Percentiles rank a stretch among this genome's conserved stretches.
Conservation (phyloP, 2,888 invertebrate genomes). For the Lycaena phlaeas region DNA sequence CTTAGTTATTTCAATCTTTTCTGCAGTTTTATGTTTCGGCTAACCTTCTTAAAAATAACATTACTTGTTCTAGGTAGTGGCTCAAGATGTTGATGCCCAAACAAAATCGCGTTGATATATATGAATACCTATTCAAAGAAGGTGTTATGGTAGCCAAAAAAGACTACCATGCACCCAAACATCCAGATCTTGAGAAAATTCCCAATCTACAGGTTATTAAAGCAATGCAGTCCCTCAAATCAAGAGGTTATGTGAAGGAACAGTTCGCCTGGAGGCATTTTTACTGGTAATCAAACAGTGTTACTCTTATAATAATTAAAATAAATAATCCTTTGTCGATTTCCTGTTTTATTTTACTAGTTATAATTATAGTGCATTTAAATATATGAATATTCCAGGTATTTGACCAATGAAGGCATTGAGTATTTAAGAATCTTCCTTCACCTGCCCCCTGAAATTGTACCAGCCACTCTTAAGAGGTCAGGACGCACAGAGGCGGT, state of each 20-base stretch:
- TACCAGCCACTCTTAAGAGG: conserved; percentile 96
- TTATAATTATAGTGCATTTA: background rate
- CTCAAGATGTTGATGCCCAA: conserved; percentile 99
- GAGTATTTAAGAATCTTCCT: conserved; percentile 95
- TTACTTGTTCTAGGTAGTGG: conserved; percentile 53
- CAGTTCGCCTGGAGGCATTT: conserved; percentile 99
- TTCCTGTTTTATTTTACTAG: no score
- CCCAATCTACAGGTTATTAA: conserved; percentile 99
- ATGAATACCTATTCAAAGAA: conserved; percentile 98
- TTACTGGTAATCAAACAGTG: conserved; percentile 83
- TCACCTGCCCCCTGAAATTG: conserved; percentile 98
- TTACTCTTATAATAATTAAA: no score
- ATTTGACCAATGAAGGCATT: conserved; percentile 98
- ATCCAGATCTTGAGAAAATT: conserved; percentile 94
- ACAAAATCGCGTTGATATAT: conserved; percentile 96
- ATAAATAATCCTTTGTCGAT: no score
- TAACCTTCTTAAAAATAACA: conserved; percentile 27
- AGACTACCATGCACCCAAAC: conserved; percentile 97
- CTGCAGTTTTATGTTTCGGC: conserved; percentile 1
- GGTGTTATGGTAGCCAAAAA: conserved; percentile 99
- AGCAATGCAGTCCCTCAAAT: conserved; percentile 96
- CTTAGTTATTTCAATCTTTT: conserved; percentile 2
- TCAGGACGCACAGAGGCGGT: conserved; percentile 90
- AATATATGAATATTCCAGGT: conserved; percentile 59
- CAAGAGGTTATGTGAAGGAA: conserved; percentile 97